Evolutionary conservation across 2,797 vertebrate species (phyloP).

Genomic region (Falco naumanni): DNA sequence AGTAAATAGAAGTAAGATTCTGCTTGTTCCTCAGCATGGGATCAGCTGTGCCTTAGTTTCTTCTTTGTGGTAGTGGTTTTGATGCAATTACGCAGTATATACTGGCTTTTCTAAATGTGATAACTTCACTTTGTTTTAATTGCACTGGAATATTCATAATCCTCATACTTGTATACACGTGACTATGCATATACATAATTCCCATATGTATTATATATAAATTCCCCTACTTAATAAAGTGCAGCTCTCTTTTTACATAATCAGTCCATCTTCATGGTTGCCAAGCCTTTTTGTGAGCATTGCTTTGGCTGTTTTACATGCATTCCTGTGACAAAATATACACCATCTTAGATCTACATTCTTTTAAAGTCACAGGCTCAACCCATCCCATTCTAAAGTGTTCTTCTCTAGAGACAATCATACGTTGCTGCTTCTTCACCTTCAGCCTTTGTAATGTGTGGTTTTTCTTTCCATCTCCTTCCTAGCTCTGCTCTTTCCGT

Average conservation of each 20-base stretch:
- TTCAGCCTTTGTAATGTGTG: neutral
- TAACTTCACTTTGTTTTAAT: neutral
- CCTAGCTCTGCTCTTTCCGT: neutral
- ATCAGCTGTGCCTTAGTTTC: neutral
- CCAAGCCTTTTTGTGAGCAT: neutral
- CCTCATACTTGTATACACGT: rapidly evolving
- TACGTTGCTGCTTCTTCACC: neutral
- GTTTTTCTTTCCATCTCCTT: neutral
- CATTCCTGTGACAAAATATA: neutral
- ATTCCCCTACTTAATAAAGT: neutral
- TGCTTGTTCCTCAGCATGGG: neutral
- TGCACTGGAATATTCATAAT: neutral
- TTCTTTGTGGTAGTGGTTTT: neutral
- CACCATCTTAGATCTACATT: neutral
- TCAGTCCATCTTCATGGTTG: rapidly evolving
- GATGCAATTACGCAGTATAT: neutral
- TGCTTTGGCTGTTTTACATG: neutral
- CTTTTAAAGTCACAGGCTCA: neutral
- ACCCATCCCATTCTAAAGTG: neutral
- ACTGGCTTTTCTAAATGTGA: neutral
- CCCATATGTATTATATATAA: rapidly evolving
- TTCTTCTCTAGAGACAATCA: neutral
- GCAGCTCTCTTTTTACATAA: neutral
- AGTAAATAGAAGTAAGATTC: neutral
- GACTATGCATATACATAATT: too few relatives aligned